Evolutionary conservation across 1,140 invertebrate species (phyloP).

Genomic region (Glossosoma conforme): DNA sequence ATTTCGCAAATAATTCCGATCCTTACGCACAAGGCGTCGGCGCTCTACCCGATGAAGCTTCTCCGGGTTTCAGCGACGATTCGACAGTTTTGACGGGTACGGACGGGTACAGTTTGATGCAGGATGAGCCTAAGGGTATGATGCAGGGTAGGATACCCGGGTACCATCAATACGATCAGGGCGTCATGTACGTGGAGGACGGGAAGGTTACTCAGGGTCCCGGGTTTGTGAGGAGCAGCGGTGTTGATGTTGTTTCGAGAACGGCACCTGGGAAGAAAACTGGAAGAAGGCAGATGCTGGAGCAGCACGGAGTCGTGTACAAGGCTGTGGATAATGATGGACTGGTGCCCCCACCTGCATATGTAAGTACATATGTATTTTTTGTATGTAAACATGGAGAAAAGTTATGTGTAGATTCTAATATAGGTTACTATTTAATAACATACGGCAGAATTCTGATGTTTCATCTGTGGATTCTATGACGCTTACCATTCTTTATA

Average conservation of each 20-base stretch:
- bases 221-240: too few relatives aligned
- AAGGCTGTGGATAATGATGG: conserved; percentile 1
- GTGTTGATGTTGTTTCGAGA: too few relatives aligned
- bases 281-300: conserved; percentile 7
- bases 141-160: conserved; percentile 2
- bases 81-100: conserved; percentile 23
- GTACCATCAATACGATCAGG: conserved; percentile 3
- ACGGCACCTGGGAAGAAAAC: conserved; percentile 6
- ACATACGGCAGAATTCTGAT: too few relatives aligned
- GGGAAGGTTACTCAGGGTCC: too few relatives aligned
- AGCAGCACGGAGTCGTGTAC: background rate
- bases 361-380: conserved; percentile 13
- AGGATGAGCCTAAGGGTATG: conserved; percentile 8
- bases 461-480: too few relatives aligned
- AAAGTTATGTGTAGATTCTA: too few relatives aligned
- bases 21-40: conserved; percentile 21
- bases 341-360: conserved; percentile 20
- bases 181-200: conserved; percentile 12
- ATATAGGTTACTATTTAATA: too few relatives aligned
- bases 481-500: too few relatives aligned
- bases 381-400: background rate
- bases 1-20: conserved; percentile 29
- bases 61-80: conserved; percentile 23
- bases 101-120: conserved; percentile 13
- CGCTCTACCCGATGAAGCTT: conserved; percentile 17